phyloP scores from a whole-genome alignment of 37 sponge, comb jelly and placozoan species.

The Chondrosia reniformis region DNA sequence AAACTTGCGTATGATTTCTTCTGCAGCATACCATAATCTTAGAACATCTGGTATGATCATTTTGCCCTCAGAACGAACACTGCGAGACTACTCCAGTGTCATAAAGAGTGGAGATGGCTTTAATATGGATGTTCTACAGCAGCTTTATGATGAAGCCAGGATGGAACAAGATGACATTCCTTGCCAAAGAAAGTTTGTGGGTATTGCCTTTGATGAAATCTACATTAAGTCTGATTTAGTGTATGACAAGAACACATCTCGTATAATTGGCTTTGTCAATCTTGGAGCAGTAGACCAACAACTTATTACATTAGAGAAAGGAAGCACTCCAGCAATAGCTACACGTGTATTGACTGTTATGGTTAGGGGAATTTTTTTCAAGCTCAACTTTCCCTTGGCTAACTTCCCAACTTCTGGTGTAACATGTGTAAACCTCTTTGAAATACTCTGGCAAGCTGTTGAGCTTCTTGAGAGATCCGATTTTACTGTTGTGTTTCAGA shows the following conservation, averaged over 20 bases:
- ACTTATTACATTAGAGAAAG: not conserved
- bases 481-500: not conserved
- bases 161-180: not conserved
- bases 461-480: not conserved
- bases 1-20: not conserved
- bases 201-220: not conserved
- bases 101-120: not conserved
- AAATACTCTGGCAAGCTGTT: not conserved
- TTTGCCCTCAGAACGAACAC: conserved; percentile 19
- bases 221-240: not conserved
- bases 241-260: not conserved
- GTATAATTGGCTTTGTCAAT: not conserved
- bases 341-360: not conserved
- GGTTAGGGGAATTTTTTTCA: not conserved
- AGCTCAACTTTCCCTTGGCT: not conserved
- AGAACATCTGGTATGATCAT: not conserved
- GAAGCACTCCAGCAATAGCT: not conserved
- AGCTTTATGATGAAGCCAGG: not conserved
- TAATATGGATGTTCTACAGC: not conserved
- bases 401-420: not conserved
- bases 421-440: not conserved
- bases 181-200: not conserved
- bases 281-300: not conserved
- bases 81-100: conserved; percentile 9
- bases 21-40: not conserved